Evolutionary conservation across 2,113 vertebrate genomes (phyloP).

Genomic region (Stomatorhinus ivindoensis): DNA sequence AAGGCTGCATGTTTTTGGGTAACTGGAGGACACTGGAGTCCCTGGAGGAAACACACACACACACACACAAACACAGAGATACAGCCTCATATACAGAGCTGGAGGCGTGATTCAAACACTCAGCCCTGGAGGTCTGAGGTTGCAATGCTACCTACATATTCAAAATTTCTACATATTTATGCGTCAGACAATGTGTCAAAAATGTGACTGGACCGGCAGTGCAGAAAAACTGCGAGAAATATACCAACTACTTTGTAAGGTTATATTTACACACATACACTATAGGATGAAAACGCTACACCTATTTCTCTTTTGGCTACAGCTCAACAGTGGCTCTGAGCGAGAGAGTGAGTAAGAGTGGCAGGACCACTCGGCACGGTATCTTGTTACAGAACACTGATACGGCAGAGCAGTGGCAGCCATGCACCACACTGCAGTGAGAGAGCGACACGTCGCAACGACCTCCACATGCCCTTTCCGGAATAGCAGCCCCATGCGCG

Average conservation of each 20-base stretch:
- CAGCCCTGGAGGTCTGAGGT: neutral
- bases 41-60: neutral
- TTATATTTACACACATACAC: neutral
- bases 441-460: neutral
- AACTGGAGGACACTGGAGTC: neutral
- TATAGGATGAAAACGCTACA: neutral
- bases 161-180: neutral
- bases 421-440: neutral
- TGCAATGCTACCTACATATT: neutral
- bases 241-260: neutral
- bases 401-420: neutral
- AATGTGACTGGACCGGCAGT: neutral
- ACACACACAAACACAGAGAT: neutral
- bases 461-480: neutral
- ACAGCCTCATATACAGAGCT: neutral
- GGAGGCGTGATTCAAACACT: neutral
- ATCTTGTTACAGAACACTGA: neutral
- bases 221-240: neutral
- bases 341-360: neutral
- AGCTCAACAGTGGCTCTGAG: neutral
- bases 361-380: neutral
- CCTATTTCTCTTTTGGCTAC: neutral
- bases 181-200: neutral
- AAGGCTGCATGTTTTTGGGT: neutral
- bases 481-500: neutral